Evolutionary conservation across 2,888 invertebrate genomes (phyloP).

Genomic region (Cantharis nigra): DNA sequence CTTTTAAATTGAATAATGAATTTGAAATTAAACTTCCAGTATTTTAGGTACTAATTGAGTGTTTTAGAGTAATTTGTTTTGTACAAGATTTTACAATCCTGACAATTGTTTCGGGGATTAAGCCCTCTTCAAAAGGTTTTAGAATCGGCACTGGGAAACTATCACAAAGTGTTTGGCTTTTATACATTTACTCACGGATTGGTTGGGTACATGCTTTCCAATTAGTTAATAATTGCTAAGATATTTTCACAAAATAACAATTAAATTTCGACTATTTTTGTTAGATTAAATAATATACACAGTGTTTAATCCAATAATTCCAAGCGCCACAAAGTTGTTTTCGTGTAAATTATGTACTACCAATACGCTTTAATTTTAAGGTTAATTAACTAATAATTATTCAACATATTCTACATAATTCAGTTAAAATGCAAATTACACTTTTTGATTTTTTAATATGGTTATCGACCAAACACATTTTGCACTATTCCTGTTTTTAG

Average conservation of each 20-base stretch:
- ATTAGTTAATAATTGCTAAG: background rate
- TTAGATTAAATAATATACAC: too few species aligned
- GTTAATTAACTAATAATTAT: background rate
- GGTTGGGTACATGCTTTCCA: background rate
- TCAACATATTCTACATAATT: slow-evolving; percentile 52
- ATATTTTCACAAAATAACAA: background rate
- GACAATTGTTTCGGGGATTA: background rate
- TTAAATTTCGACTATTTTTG: background rate
- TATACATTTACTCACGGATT: background rate
- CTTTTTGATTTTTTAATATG: slow-evolving; percentile 49
- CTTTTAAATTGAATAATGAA: background rate
- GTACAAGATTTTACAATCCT: background rate
- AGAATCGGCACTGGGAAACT: background rate
- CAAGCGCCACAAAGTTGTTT: background rate
- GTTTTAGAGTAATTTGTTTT: background rate
- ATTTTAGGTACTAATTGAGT: background rate
- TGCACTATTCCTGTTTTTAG: background rate
- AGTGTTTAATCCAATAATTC: too few species aligned
- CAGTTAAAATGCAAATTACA: slow-evolving; percentile 57
- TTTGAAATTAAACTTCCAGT: background rate
- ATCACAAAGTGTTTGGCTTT: background rate
- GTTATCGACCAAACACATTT: background rate
- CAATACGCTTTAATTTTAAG: background rate
- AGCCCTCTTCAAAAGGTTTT: background rate
- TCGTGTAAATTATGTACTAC: background rate